These are phyloP conservation scores for Phortica magna DNA, from an alignment of 2,888 invertebrate species.

Conservation along the genomic window DNA sequence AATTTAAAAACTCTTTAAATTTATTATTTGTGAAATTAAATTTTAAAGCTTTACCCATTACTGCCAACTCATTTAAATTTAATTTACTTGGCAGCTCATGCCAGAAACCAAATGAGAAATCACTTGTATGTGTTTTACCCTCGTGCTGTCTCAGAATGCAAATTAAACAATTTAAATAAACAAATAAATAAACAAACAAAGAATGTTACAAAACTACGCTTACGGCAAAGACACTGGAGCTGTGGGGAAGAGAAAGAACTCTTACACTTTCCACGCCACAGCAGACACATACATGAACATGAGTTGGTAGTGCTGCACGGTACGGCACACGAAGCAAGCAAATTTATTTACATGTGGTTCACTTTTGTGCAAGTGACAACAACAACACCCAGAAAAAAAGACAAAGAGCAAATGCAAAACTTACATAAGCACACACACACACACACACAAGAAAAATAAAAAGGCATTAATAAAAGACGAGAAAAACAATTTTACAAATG, in stretches of 20 bases:
- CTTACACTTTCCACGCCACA: not conserved
- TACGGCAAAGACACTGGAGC: not conserved
- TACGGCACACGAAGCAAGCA: not conserved
- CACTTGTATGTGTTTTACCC: not conserved
- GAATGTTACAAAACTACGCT: not conserved
- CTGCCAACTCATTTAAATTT: constrained; percentile 5
- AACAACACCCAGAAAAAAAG: not conserved
- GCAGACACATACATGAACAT: not conserved
- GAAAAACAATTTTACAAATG: not conserved
- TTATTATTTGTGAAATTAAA: not conserved
- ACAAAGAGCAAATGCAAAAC: constrained; percentile 16
- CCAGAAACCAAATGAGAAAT: constrained; percentile 11
- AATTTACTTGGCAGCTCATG: not conserved
- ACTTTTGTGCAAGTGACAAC: constrained; percentile 23
- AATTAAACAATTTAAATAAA: constrained; percentile 71
- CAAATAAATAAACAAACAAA: constrained; percentile 58
- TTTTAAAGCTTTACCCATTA: not conserved
- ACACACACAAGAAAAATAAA: not conserved
- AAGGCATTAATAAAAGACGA: not conserved
- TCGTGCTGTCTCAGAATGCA: constrained; percentile 61
- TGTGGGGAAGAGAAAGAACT: not conserved
- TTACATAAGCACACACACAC: too few species aligned
- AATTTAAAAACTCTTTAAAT: too few species aligned
- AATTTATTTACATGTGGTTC: constrained; percentile 20
- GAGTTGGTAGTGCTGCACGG: not conserved